Base-by-base conservation (phyloP, 2,888 invertebrate genomes). In the Balanococcus diminutus region DNA sequence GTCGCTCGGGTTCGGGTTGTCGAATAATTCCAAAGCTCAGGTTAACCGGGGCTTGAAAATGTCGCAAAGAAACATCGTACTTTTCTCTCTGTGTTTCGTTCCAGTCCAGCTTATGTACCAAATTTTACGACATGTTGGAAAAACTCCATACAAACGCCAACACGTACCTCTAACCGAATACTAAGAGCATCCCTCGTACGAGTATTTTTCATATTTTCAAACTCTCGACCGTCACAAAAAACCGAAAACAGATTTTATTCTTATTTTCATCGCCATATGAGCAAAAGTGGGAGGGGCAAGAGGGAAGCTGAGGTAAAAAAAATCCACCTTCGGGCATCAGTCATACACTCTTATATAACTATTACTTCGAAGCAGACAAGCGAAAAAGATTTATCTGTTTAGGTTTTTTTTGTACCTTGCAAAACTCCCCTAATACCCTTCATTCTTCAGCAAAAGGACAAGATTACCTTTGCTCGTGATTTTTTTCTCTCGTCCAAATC, bases 361-460 rank as follows among this genome's bases (percentile, higher is more conserved):
- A 67, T 67, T 67, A 67, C 61, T 67, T 67, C 61, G 61, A 67
- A 67, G 61, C 61, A 67, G 61, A 67, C 61, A 67, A 67, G 61
- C 61, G 61, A 67, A 28, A 9, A 67, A 67, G 61, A 67, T 67
- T 67, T 67, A 67, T 67, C 61, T 67, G 11, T 67, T 67, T 67
- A 11, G 25, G 9, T 25, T 67, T 67, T 51, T 14, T 19, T 28
- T 25, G 9, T 28, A 67, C 6, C 61, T n/a, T n/a, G 51, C 19
- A 9, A 42, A 42, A 2, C 51, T 19, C n/a, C n/a, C 19, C n/a
- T n/a, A n/a, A n/a, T n/a, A n/a, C n/a, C 19, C 51, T 51, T 19
- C 14, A n/a, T 42, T 42, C 51, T 51, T 51, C 19, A 4, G n/a
- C 42, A 2, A 4, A 51, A 5, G 51, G n/a, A 51, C 19, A 8